A percentile compares a stretch with the other conserved stretches of the same genome.
phyloP scores from a whole-genome alignment of 2,888 invertebrate genomes.

The Hoplodrina blanda region DNA sequence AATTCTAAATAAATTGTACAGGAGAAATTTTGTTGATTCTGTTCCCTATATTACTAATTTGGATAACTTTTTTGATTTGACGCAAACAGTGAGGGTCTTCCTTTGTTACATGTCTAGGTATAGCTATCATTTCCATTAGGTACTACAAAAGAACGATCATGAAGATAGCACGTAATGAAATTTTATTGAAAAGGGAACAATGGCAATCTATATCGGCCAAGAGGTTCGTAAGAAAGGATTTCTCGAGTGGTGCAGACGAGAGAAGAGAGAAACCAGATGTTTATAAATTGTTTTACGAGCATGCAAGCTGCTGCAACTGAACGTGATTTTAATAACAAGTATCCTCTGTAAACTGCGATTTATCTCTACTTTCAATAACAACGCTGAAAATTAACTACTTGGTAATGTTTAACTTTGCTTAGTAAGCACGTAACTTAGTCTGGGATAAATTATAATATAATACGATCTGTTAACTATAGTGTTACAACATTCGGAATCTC shows the following conservation, averaged over 20 bases:
- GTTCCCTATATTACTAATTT: not conserved
- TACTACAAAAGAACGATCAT: slow-evolving; percentile 8
- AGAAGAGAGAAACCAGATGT: slow-evolving; percentile 11
- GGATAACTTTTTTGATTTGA: slow-evolving; percentile 9
- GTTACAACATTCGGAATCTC: slow-evolving; percentile 14
- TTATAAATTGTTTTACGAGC: slow-evolving; percentile 4
- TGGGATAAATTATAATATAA: slow-evolving; percentile 16
- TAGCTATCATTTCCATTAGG: not conserved
- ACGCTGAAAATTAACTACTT: not conserved
- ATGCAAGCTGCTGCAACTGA: slow-evolving; percentile 7
- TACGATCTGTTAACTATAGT: slow-evolving; percentile 7
- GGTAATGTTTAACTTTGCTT: not conserved
- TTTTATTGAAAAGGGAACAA: slow-evolving; percentile 24
- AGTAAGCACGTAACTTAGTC: not conserved
- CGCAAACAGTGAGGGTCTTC: not conserved
- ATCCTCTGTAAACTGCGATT: slow-evolving; percentile 8
- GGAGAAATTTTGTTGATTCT: not conserved
- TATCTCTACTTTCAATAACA: not conserved
- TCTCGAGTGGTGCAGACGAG: slow-evolving; percentile 1
- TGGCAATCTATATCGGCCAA: slow-evolving; percentile 15
- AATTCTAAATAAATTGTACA: not conserved
- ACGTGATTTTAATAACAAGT: not conserved
- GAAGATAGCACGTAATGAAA: slow-evolving; percentile 7
- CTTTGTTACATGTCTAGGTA: not conserved
- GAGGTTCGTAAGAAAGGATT: slow-evolving; percentile 23